Percentiles rank a stretch among this genome's conserved stretches.
Evolutionary conservation across 2,888 invertebrate species (phyloP).

Genomic region (Galerucella calmariensis): DNA sequence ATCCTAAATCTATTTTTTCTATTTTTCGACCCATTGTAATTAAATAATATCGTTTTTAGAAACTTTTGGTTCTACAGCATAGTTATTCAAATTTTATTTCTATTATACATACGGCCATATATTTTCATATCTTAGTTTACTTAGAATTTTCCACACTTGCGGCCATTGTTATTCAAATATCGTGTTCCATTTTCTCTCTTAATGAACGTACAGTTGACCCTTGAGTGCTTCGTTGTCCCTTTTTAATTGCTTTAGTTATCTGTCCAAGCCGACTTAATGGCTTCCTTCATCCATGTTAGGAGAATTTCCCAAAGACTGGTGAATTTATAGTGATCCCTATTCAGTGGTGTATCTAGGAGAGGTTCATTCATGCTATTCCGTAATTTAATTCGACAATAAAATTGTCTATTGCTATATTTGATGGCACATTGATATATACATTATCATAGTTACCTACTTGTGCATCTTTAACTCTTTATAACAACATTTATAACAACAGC

Average conservation of each 20-base stretch:
- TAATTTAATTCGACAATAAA: no score
- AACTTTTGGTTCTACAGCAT: no score
- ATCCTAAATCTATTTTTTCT: no score
- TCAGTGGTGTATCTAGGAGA: slow-evolving; percentile 10
- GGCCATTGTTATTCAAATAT: slow-evolving; percentile 3
- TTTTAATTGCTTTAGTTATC: slow-evolving; percentile 34
- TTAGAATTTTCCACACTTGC: neutral
- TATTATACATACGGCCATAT: neutral
- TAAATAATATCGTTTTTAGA: no score
- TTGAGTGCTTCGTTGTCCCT: slow-evolving; percentile 14
- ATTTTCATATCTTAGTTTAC: neutral
- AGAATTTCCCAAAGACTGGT: slow-evolving; percentile 55
- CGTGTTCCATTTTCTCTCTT: slow-evolving; percentile 12
- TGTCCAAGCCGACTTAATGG: slow-evolving; percentile 32
- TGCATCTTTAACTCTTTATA: no score
- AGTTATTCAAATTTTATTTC: no score
- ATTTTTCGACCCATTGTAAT: no score
- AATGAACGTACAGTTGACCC: slow-evolving; percentile 24
- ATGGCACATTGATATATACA: no score
- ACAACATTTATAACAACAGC: no score
- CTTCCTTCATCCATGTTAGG: slow-evolving; percentile 44
- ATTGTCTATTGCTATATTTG: no score
- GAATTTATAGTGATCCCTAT: slow-evolving; percentile 49
- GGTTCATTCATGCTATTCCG: neutral
- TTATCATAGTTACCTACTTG: no score